These are phyloP conservation scores for Eueremaeus valkanovi DNA, from an alignment of 2,888 invertebrate species.

Conservation along the genomic window DNA sequence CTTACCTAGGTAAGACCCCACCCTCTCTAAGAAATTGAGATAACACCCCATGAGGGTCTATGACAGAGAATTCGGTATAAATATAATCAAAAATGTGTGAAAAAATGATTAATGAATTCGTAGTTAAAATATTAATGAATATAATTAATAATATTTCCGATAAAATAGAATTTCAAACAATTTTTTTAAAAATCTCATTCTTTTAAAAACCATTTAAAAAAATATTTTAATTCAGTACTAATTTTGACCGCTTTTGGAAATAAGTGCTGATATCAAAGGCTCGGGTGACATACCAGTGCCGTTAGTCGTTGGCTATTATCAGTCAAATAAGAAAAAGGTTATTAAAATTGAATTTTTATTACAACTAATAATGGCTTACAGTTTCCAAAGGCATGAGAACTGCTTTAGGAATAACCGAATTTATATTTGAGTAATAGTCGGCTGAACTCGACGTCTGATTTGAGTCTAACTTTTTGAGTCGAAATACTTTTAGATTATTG, in stretches of 20 bases:
- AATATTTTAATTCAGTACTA: not conserved
- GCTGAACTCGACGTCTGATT: not conserved
- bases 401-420: not conserved
- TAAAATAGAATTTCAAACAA: too few relatives aligned
- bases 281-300: not conserved
- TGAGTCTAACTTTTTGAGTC: conserved; percentile 7
- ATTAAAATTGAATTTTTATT: not conserved
- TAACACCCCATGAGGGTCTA: too few relatives aligned
- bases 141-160: not conserved
- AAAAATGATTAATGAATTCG: too few relatives aligned
- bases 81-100: too few relatives aligned
- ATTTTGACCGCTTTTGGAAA: not conserved
- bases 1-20: too few relatives aligned
- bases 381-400: not conserved
- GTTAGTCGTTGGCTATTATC: not conserved
- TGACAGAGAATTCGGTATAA: too few relatives aligned
- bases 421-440: not conserved
- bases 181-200: too few relatives aligned
- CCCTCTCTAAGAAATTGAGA: too few relatives aligned
- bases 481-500: conserved; percentile 9
- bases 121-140: too few relatives aligned
- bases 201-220: too few relatives aligned
- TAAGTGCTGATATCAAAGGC: not conserved
- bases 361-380: not conserved
- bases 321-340: not conserved